phyloP scores from a whole-genome alignment of 2,888 invertebrate species.

The Cephonodes hylas region DNA sequence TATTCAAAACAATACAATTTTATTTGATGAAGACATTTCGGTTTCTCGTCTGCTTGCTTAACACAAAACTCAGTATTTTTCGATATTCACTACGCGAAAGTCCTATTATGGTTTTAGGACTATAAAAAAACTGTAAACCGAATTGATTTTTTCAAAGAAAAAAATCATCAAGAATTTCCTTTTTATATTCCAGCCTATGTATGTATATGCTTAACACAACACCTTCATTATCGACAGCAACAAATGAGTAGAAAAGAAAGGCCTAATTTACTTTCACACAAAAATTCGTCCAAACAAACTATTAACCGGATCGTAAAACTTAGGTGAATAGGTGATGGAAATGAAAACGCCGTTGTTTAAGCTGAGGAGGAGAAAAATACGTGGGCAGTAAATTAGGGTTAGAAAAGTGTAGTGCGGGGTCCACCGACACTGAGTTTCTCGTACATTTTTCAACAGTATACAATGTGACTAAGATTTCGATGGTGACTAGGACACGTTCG shows the following conservation, averaged over 20 bases:
- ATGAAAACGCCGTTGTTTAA: constrained; percentile 34
- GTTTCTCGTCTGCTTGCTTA: too few species aligned
- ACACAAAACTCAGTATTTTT: too few species aligned
- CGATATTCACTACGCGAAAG: too few species aligned
- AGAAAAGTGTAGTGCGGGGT: constrained; percentile 40
- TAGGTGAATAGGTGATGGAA: constrained; percentile 12
- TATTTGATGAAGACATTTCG: too few species aligned
- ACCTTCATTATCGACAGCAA: neutral
- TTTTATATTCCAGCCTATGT: too few species aligned
- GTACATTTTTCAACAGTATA: constrained; percentile 39
- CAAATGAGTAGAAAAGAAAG: neutral
- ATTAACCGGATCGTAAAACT: neutral
- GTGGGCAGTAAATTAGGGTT: constrained; percentile 48
- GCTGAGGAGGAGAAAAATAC: constrained; percentile 41
- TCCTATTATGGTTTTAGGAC: too few species aligned
- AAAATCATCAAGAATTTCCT: too few species aligned
- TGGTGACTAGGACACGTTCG: neutral
- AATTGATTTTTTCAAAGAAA: too few species aligned
- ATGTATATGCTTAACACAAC: neutral
- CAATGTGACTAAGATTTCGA: constrained; percentile 30
- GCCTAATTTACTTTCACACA: constrained; percentile 8
- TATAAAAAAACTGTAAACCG: too few species aligned
- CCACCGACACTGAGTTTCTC: constrained; percentile 28
- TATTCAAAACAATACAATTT: too few species aligned
- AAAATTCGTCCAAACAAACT: neutral